Conservation (phyloP, 2,888 invertebrate genomes). For the Cosmia pyralina region DNA sequence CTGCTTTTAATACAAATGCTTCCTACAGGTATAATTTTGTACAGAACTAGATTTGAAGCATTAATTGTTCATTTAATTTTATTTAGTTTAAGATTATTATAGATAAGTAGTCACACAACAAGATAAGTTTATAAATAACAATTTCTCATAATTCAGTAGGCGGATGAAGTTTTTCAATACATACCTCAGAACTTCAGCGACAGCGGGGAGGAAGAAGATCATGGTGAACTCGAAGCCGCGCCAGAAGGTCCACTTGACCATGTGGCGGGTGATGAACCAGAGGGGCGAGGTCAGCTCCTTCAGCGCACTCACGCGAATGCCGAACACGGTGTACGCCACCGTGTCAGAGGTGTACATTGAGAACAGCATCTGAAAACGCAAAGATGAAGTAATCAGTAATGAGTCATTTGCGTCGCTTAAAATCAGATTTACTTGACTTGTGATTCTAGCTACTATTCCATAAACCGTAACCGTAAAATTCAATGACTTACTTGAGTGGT, state of each 20-base stretch:
- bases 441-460: too few relatives aligned
- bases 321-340: slow-evolving; percentile 81
- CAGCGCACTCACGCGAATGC: slow-evolving; percentile 78
- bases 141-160: neutral
- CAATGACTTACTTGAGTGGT: too few relatives aligned
- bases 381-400: too few relatives aligned
- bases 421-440: neutral
- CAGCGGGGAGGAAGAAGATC: slow-evolving; percentile 78
- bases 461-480: too few relatives aligned
- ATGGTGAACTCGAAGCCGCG: slow-evolving; percentile 80
- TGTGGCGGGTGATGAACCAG: slow-evolving; percentile 81
- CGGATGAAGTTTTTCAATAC: too few relatives aligned
- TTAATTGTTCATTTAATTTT: too few relatives aligned
- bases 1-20: slow-evolving; percentile 7
- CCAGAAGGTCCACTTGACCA: slow-evolving; percentile 83
- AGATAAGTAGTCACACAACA: neutral
- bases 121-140: neutral
- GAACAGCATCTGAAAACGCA: slow-evolving; percentile 75
- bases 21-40: neutral
- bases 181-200: slow-evolving; percentile 77
- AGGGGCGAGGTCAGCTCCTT: slow-evolving; percentile 78
- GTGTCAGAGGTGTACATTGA: slow-evolving; percentile 85
- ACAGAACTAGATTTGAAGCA: neutral
- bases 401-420: neutral
- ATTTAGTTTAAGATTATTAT: neutral